Evolutionary conservation across 2,797 vertebrate genomes (phyloP).

Genomic region (Siniperca obscura): DNA sequence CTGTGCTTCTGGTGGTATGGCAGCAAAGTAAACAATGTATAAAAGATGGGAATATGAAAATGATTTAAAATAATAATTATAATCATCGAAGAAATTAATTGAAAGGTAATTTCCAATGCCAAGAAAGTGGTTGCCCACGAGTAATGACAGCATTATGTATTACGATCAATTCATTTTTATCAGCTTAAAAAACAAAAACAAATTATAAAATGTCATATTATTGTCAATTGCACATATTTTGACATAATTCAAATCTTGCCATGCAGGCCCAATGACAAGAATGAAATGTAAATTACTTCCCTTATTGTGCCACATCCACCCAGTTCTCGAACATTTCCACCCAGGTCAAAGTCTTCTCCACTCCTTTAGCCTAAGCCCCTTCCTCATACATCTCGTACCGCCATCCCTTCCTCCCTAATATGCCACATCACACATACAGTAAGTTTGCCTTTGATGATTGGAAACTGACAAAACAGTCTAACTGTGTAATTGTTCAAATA

Average conservation of each 20-base stretch:
- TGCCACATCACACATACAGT: neutral
- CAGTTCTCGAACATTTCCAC: neutral
- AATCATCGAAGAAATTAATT: neutral
- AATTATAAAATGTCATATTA: neutral
- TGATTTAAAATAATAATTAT: constrained; percentile 16
- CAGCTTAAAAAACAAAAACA: neutral
- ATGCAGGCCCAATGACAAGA: neutral
- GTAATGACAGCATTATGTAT: neutral
- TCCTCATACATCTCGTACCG: neutral
- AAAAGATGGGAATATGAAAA: constrained; percentile 1
- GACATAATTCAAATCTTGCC: neutral
- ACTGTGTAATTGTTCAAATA: constrained; percentile 6
- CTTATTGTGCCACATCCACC: neutral
- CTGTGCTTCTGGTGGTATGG: constrained; percentile 13
- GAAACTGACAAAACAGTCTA: neutral
- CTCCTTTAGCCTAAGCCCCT: too few species aligned
- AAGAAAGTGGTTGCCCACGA: neutral
- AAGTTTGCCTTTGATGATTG: neutral
- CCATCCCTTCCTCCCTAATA: too few species aligned
- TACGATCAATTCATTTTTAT: constrained; percentile 17
- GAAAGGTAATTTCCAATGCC: constrained; percentile 4
- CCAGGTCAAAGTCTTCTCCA: neutral
- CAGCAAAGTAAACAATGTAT: constrained; percentile 25
- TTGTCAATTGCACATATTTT: constrained; percentile 11
- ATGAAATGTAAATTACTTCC: neutral